These are phyloP conservation scores for Helicoverpa zea DNA, from an alignment of 1,140 invertebrate species.

Conservation along the genomic window DNA sequence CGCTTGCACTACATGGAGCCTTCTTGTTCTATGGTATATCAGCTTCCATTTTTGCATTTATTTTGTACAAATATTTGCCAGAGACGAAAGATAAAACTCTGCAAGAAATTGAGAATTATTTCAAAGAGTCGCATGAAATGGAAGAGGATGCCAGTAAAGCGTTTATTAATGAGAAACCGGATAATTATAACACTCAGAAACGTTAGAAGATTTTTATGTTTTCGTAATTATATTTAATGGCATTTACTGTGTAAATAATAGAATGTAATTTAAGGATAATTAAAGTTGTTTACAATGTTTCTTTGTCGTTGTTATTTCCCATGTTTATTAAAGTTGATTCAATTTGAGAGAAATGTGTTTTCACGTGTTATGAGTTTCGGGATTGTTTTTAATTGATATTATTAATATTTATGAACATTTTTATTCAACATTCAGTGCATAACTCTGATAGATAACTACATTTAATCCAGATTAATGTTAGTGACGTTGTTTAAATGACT, in stretches of 20 bases:
- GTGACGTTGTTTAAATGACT: conserved; percentile 2
- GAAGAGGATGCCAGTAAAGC: conserved; percentile 32
- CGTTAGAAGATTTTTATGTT: conserved; percentile 41
- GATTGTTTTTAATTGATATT: neutral
- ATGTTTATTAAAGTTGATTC: conserved; percentile 6
- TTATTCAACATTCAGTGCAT: too few relatives aligned
- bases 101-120: conserved; percentile 57
- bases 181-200: conserved; percentile 32
- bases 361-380: neutral
- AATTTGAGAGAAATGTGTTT: neutral
- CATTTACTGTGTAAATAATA: conserved; percentile 42
- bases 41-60: conserved; percentile 52
- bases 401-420: neutral
- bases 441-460: neutral
- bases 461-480: neutral
- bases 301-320: conserved; percentile 15
- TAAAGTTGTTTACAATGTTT: conserved; percentile 36
- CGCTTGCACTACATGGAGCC: conserved; percentile 53
- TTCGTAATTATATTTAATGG: conserved; percentile 37
- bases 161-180: conserved; percentile 41
- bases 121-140: conserved; percentile 39
- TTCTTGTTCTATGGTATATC: conserved; percentile 60
- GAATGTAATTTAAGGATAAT: conserved; percentile 33
- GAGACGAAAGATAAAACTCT: conserved; percentile 65
- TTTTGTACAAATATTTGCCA: conserved; percentile 59